Evolutionary conservation across 1,140 invertebrate genomes (phyloP), one percentile per base, ranked within the genome.

Genomic region (Plectrocnemia conspersa): DNA sequence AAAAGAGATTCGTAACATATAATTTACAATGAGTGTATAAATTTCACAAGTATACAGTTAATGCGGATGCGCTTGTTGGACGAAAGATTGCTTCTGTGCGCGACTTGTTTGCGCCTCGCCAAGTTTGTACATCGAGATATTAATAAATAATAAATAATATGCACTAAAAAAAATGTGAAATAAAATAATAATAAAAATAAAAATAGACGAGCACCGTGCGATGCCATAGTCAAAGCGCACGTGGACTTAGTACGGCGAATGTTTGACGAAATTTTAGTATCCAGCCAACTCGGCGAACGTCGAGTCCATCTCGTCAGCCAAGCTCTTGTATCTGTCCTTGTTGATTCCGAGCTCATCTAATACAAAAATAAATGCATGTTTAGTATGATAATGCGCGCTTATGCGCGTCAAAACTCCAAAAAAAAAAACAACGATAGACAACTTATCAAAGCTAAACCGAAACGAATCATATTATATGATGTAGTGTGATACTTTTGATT

Each of bases 291-390:
- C 94, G 71, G 92, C 91, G 79, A 96, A 96, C 69, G 93, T 96
- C 71, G 88, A 87, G 82, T 97, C 94, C 88, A 98, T 89, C 76
- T 98, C 95, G 77, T 97, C 94, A 66, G 86, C 86, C 74, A 89
- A 77, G 62, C 84, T 86, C 83, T 97, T 98, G 89, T 96, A 98
- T 85, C 92, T 90, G 82, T 98, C 93, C 83, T 97, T 97, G 83
- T 98, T 96, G 82, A 94, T 89, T 67, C 95, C 91, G 78, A 98
- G 81, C 80, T 98, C 95, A 78, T 97, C 95, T 97, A 82, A 18
- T 56, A 56, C 21, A 45, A 19, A 22, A 10, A 45, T n/a, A n/a
- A n/a, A n/a, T n/a, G n/a, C n/a, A n/a, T n/a, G n/a, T n/a, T n/a
- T n/a, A n/a, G n/a, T n/a, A n/a, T n/a, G n/a, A n/a, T n/a, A n/a